Conservation (phyloP, 1,140 invertebrate genomes). For the Mylabris phalerata region DNA sequence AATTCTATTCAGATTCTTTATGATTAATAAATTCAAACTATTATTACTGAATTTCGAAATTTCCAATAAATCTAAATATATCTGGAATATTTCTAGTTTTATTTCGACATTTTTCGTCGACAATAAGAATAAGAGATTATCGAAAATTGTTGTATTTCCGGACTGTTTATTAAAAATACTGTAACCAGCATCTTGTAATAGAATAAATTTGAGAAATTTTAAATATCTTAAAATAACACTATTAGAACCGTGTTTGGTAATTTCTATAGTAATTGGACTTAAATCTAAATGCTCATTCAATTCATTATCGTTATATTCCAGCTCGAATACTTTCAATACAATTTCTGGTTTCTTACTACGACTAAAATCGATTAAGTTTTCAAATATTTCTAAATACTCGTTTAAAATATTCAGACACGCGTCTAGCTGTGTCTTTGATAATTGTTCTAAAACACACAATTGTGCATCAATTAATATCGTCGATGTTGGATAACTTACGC, state of each 20-base stretch:
- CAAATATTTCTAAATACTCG: conserved; percentile 44
- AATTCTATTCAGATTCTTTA: conserved; percentile 19
- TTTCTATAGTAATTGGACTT: conserved; percentile 37
- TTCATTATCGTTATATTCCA: conserved; percentile 39
- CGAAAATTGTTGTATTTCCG: conserved; percentile 12
- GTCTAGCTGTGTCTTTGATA: conserved; percentile 44
- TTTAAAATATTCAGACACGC: conserved; percentile 44
- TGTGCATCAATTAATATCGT: conserved; percentile 47
- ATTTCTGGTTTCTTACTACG: conserved; percentile 26
- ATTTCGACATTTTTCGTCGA: conserved; percentile 16
- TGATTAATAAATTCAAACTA: conserved; percentile 16
- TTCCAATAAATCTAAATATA: conserved; percentile 26
- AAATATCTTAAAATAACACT: conserved; percentile 28
- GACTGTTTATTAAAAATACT: conserved; percentile 19
- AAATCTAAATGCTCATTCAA: conserved; percentile 45
- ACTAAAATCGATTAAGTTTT: conserved; percentile 43
- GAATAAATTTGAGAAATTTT: conserved; percentile 29
- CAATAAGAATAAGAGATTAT: conserved; percentile 30
- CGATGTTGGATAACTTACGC: conserved; percentile 44
- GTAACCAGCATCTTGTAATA: conserved; percentile 28
- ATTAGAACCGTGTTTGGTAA: conserved; percentile 21
- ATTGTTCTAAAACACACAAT: conserved; percentile 46
- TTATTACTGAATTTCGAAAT: conserved; percentile 11
- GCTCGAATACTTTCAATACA: conserved; percentile 43
- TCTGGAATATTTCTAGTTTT: conserved; percentile 27